A percentile compares a stretch with the other conserved stretches of the same genome.
These are phyloP conservation scores for Oligia latruncula DNA, from an alignment of 2,888 invertebrate genomes.

Conservation along the genomic window DNA sequence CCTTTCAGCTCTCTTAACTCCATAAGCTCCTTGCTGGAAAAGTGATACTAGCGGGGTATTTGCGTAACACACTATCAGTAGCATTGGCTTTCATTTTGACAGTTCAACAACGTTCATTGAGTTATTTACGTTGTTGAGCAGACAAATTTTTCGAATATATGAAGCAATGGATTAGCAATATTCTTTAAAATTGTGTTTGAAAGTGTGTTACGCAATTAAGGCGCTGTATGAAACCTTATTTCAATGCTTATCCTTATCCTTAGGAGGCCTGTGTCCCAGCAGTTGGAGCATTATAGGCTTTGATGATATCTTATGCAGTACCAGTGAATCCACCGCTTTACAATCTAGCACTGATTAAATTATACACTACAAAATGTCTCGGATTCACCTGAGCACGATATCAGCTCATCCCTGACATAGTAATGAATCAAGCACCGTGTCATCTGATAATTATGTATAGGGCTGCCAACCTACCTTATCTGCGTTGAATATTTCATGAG, in stretches of 20 bases:
- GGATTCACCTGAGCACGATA: constrained; percentile 37
- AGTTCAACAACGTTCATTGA: too few species aligned
- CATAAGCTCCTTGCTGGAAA: background rate
- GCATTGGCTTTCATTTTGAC: too few species aligned
- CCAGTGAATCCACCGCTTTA: constrained; percentile 3
- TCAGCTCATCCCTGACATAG: constrained; percentile 65
- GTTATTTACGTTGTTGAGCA: too few species aligned
- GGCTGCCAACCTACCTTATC: constrained; percentile 17
- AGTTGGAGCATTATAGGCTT: background rate
- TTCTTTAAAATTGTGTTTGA: too few species aligned
- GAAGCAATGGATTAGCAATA: too few species aligned
- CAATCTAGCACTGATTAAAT: constrained; percentile 35
- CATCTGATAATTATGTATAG: constrained; percentile 39
- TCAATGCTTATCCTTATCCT: background rate
- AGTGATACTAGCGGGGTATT: background rate
- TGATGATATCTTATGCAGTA: background rate
- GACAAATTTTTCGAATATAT: too few species aligned
- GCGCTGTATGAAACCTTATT: background rate
- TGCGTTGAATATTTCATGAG: constrained; percentile 43
- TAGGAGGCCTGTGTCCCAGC: background rate
- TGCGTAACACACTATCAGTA: too few species aligned
- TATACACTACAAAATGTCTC: constrained; percentile 25
- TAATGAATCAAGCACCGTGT: constrained; percentile 58
- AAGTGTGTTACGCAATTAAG: too few species aligned
- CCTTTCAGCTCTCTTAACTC: background rate